Conservation (phyloP, 2,888 invertebrate genomes). For the Synergus gifuensis region DNA sequence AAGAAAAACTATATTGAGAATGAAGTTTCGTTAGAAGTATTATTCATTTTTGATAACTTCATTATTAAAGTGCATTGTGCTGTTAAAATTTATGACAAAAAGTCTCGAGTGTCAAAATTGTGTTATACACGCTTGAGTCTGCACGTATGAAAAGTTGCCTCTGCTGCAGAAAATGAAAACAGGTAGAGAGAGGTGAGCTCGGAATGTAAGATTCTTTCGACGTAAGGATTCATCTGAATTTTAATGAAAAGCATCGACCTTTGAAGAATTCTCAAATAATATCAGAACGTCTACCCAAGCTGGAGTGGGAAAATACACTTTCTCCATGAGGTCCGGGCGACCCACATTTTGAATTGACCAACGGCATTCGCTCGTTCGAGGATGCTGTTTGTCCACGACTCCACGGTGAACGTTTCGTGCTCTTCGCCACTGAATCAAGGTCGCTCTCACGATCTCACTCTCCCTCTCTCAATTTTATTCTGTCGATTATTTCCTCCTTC, state of each 20-base stretch:
- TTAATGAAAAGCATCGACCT: conserved; percentile 41
- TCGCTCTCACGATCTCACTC: conserved; percentile 72
- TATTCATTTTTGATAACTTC: neutral
- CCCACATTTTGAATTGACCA: conserved; percentile 74
- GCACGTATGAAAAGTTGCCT: too few species aligned
- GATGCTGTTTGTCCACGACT: conserved; percentile 62
- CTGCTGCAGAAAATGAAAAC: conserved; percentile 22
- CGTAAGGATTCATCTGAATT: conserved; percentile 17
- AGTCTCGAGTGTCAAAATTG: too few species aligned
- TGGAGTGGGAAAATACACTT: conserved; percentile 72
- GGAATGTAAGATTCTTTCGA: conserved; percentile 2
- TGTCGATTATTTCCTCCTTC: conserved; percentile 44
- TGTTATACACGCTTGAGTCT: neutral
- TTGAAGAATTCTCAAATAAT: conserved; percentile 37
- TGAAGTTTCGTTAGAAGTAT: neutral
- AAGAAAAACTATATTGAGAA: neutral
- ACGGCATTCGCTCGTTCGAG: conserved; percentile 59
- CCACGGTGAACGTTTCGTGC: conserved; percentile 34
- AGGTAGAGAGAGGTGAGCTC: neutral
- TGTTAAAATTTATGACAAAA: too few species aligned
- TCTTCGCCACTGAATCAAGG: conserved; percentile 67
- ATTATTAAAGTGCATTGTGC: too few species aligned
- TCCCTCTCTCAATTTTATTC: conserved; percentile 58
- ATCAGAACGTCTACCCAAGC: conserved; percentile 39
- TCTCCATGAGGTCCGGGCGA: conserved; percentile 69